Percentiles rank a stretch among this genome's conserved stretches.
Conservation (phyloP, 2,113 vertebrate species). For the Chinchilla lanigera region DNA sequence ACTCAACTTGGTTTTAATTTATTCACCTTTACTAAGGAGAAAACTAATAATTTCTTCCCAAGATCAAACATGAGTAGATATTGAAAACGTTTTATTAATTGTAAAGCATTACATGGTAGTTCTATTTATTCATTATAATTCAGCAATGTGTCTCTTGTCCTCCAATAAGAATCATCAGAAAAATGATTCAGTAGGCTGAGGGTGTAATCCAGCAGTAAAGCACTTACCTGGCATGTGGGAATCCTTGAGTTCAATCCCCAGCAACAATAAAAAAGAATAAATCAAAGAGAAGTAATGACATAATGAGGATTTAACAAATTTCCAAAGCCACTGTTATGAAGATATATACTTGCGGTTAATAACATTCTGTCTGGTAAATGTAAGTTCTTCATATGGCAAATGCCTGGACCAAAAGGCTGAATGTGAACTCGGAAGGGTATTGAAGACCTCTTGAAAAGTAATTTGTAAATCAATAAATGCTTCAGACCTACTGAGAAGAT, state of each 20-base stretch:
- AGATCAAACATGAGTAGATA: neutral
- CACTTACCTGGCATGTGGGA: neutral
- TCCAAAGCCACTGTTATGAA: neutral
- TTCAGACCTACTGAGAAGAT: conserved; percentile 64
- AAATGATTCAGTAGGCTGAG: neutral
- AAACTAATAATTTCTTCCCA: neutral
- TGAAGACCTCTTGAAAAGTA: conserved; percentile 38
- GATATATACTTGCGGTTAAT: neutral
- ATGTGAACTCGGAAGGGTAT: neutral
- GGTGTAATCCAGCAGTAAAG: neutral
- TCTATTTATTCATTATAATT: neutral
- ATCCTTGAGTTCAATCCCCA: neutral
- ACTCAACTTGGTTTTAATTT: neutral
- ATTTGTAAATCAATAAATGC: conserved; percentile 59
- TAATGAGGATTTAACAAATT: neutral
- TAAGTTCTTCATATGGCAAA: conserved; percentile 4
- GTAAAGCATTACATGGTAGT: neutral
- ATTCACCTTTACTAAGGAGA: neutral
- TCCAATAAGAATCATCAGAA: neutral
- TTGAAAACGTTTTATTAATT: conserved; percentile 11
- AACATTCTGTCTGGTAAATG: neutral
- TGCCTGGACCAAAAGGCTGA: neutral
- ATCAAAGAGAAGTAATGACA: neutral
- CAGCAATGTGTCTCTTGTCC: neutral
- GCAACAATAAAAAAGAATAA: neutral